Evolutionary conservation across 2,797 vertebrate genomes (phyloP), one percentile per base, ranked within the genome.

Genomic region (Etheostoma perlongum): DNA sequence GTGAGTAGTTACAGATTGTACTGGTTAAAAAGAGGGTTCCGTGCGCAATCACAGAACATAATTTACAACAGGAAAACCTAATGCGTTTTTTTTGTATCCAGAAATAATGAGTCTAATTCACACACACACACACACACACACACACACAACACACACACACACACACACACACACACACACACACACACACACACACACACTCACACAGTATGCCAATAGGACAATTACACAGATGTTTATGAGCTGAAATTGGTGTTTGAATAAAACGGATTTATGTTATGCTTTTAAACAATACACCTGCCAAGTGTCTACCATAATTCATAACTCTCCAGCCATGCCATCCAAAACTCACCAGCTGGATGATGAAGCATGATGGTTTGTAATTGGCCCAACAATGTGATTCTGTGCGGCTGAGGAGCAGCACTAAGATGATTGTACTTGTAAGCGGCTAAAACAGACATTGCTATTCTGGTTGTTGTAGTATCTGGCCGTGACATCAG

Each of bases 1-100:
- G 98, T 99, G 96, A 98, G 98, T 99, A 96, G 12, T 42, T n/a
- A 33, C 8, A 18, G 54, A 4, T 18, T 4, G 42, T 25, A 9
- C 6, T 12, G 30, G 2, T 30, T 16, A 4, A 42, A 3, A 3
- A 14, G 16, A 42, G 16, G 19, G 19, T 16, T 44, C 5, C 51
- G 7, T 51, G 52, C 42, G 10, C 36, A 40, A 40, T 11, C 36
- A 40, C 36, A 40, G 36, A 5, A 14, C 13, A 30, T 14, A 1
- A 14, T 44, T 1, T 44, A 25, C n/a, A 59, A 18, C 47, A 25
- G 15, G 51, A 18, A 44, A 5, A 15, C 25, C 1, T 61, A 8
- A 23, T 25, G 33, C n/a, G 14, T 47, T 33, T 30, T 30, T 21
- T 25, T 15, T 4, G 2, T 13, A 23, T 9, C 23, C 48, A 15